phyloP scores from a whole-genome alignment of 2,797 vertebrate species.

The Xenops minutus region DNA sequence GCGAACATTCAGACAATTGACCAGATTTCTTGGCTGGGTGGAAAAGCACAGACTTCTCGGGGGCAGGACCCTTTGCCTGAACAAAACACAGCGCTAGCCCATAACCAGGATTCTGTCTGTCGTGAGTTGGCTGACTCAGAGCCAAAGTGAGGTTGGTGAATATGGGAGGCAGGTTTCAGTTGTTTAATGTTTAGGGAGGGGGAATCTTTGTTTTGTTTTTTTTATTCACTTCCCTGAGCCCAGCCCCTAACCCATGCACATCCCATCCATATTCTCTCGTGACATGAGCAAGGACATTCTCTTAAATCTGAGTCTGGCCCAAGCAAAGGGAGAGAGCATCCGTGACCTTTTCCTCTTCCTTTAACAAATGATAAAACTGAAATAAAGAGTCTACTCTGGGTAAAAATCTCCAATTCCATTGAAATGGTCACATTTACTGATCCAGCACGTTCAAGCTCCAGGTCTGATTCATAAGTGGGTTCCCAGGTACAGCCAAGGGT shows the following conservation, averaged over 20 bases:
- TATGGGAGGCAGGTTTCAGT: slow-evolving; percentile 71
- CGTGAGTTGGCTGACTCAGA: slow-evolving; percentile 76
- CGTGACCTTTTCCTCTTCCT: slow-evolving; percentile 62
- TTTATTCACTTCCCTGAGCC: slow-evolving; percentile 63
- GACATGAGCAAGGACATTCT: slow-evolving; percentile 67
- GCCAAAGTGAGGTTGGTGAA: slow-evolving; percentile 77
- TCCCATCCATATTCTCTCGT: slow-evolving; percentile 67
- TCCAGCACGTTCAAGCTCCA: slow-evolving; percentile 9
- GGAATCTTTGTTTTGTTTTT: slow-evolving; percentile 49
- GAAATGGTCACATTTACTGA: slow-evolving; percentile 66
- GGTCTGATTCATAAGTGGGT: not conserved
- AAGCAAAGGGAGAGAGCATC: slow-evolving; percentile 65
- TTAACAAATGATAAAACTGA: slow-evolving; percentile 72
- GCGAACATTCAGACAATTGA: slow-evolving; percentile 74
- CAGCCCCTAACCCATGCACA: slow-evolving; percentile 60
- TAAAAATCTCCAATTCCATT: slow-evolving; percentile 73
- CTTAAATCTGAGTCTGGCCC: slow-evolving; percentile 60
- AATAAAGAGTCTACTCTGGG: slow-evolving; percentile 78
- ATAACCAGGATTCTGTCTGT: slow-evolving; percentile 77
- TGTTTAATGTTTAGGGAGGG: slow-evolving; percentile 73
- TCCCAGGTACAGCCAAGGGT: not conserved
- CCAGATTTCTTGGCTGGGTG: slow-evolving; percentile 77
- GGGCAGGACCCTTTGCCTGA: slow-evolving; percentile 78
- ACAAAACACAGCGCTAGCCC: slow-evolving; percentile 72
- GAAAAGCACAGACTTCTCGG: slow-evolving; percentile 70